phyloP scores from a whole-genome alignment of 23 tunicate species.

The Trididemnum miniatum region DNA sequence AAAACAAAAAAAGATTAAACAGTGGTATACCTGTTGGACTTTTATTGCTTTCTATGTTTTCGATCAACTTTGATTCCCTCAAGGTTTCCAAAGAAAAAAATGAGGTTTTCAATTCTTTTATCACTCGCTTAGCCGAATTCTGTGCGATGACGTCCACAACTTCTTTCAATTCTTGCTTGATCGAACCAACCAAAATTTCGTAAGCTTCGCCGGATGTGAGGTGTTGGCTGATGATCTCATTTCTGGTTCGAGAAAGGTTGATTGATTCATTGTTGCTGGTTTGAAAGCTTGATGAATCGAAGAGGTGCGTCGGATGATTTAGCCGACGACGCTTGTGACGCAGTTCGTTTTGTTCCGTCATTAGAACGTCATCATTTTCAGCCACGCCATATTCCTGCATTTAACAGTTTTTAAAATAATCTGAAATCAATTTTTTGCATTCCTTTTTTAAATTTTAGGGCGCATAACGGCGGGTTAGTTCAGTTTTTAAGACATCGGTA shows the following conservation, averaged over 20 bases:
- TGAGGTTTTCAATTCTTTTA: constrained; percentile 25
- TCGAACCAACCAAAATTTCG: constrained; percentile 45
- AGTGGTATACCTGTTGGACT: too few species aligned
- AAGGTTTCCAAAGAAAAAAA: neutral
- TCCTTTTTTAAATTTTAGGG: too few species aligned
- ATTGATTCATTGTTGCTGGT: neutral
- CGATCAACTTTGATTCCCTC: too few species aligned
- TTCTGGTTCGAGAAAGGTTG: neutral
- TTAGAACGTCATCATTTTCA: neutral
- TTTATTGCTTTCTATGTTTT: too few species aligned
- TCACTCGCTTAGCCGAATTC: constrained; percentile 47
- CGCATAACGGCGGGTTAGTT: too few species aligned
- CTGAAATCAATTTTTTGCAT: too few species aligned
- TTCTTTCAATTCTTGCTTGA: constrained; percentile 41
- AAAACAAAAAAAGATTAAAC: too few species aligned
- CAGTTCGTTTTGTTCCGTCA: neutral
- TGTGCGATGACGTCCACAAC: constrained; percentile 50
- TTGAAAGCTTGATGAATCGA: neutral
- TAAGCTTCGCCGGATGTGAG: constrained; percentile 8
- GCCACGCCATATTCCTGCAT: too few species aligned
- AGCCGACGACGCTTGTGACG: neutral
- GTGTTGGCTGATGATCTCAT: neutral
- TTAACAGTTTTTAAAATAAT: too few species aligned
- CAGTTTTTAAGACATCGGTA: too few species aligned
- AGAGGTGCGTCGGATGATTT: neutral